phyloP scores from a whole-genome alignment of 2,888 invertebrate genomes.

The Calameuta pallipes region DNA sequence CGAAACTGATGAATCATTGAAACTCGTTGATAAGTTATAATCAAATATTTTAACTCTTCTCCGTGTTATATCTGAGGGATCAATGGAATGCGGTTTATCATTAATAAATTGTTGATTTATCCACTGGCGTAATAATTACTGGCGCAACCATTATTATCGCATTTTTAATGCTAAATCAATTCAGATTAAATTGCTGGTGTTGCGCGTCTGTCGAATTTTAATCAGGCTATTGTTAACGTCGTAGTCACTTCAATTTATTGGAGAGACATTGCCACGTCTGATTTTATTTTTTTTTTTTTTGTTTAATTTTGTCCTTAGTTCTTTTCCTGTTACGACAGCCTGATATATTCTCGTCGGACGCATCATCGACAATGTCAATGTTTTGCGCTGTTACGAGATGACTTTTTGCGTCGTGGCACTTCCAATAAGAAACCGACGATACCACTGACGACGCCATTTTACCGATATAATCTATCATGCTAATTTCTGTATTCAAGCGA shows the following conservation, averaged over 20 bases:
- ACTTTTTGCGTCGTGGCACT: not conserved
- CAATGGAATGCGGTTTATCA: not conserved
- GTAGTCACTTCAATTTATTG: not conserved
- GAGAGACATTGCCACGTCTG: not conserved
- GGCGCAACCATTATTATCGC: not conserved
- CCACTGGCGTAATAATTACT: not conserved
- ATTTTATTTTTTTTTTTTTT: not conserved
- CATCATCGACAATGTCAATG: not conserved
- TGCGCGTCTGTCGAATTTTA: not conserved
- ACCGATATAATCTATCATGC: not conserved
- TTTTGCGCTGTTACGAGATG: not conserved
- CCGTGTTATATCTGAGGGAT: not conserved
- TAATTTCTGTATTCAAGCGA: not conserved
- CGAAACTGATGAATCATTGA: not conserved
- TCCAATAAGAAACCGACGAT: not conserved
- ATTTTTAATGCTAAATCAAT: not conserved
- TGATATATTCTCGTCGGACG: not conserved
- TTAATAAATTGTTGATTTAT: not conserved
- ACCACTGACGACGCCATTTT: not conserved
- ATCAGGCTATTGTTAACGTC: not conserved
- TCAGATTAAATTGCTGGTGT: not conserved
- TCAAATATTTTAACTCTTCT: not conserved
- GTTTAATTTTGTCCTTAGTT: no score
- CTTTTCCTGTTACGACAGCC: not conserved
- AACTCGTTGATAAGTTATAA: not conserved